A percentile compares a stretch with the other conserved stretches of the same genome.
phyloP scores from a whole-genome alignment of 2,113 vertebrate genomes.

The Nothocercus nigrocapillus region DNA sequence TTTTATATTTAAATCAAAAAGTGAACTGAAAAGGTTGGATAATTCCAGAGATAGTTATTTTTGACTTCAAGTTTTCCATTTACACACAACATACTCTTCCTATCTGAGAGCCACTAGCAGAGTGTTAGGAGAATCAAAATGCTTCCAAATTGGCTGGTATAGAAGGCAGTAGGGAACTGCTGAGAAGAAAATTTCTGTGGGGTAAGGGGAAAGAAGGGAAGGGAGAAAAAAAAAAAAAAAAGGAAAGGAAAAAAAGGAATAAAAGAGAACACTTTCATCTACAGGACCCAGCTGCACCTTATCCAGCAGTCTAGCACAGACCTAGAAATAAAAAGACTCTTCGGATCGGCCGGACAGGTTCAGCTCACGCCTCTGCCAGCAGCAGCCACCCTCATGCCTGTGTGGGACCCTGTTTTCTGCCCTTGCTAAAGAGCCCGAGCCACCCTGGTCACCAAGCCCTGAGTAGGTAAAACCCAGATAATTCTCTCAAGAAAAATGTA shows the following conservation, averaged over 20 bases:
- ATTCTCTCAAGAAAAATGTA: neutral
- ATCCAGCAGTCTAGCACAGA: neutral
- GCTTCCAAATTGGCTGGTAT: neutral
- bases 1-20: neutral
- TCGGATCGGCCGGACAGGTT: neutral
- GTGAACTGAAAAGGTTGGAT: neutral
- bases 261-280: neutral
- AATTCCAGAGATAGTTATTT: neutral
- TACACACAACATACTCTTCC: neutral
- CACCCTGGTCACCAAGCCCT: neutral
- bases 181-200: neutral
- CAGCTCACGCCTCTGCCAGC: neutral
- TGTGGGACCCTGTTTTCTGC: neutral
- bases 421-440: neutral
- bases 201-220: neutral
- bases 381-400: accelerated
- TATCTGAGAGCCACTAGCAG: neutral
- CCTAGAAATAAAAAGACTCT: neutral
- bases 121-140: neutral
- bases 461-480: neutral
- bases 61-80: neutral
- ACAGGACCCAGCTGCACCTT: neutral
- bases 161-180: neutral
- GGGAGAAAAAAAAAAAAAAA: neutral
- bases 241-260: too few species aligned